Evolutionary conservation across 1,140 invertebrate species (phyloP), one percentile per base, ranked within the genome.

Genomic region (Hylyphantes graminicola): DNA sequence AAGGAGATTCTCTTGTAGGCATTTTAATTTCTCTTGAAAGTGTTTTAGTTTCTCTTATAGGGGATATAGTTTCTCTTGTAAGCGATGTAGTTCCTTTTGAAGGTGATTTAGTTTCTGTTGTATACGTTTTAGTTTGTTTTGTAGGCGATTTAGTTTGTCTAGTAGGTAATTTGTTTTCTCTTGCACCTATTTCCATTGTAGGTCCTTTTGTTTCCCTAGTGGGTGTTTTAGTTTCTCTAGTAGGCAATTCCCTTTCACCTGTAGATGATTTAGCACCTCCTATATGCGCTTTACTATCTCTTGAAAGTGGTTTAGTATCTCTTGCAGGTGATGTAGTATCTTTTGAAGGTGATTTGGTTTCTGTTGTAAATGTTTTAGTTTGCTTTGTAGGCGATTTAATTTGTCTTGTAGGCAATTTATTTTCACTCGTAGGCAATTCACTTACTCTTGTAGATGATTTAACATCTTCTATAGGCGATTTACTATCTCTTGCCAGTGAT

Each of bases 111-210:
- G 5, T 19, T n/a, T 73, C 70, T 73, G 17, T 55, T 17, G 9
- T 10, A 9, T 11, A 17, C 2, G 17, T 15, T 73, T 73, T 55
- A 53, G 15, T 73, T 11, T 19, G 11, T 4, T n/a, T 73, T 73
- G 12, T 17, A n/a, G 15, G 15, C 5, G 50, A 7, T 55, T 10
- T 21, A 73, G 50, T 15, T 51, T 12, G 15, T 70, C 17, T 50
- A n/a, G 17, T 48, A 17, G 50, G 12, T 15, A 21, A 70, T 70
- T n/a, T 17, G 53, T n/a, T 73, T 73, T 55, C 70, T 73, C 70
- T 73, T 13, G 4, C 48, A 11, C 11, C 17, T 15, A 17, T 17
- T 54, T 54, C n/a, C 11, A 35, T 1, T 68, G 48, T 8, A 63
- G 19, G 59, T 13, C 1, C 7, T 63, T 15, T 19, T 0, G n/a